Base-by-base conservation (phyloP, 2,113 vertebrate species). In the Otolemur garnettii region DNA sequence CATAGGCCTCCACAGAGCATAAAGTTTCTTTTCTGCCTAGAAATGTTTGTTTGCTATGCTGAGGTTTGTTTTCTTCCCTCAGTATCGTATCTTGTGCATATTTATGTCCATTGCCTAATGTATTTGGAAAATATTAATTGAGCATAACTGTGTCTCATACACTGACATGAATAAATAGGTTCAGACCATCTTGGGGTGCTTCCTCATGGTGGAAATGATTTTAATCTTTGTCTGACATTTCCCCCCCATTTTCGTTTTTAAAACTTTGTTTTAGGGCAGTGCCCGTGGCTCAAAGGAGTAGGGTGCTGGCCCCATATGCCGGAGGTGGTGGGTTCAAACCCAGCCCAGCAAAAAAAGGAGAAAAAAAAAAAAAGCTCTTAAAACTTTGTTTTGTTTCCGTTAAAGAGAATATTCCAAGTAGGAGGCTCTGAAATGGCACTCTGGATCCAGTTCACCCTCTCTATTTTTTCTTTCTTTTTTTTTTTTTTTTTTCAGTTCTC, bases 1-100 rank as follows among this genome's bases (percentile, higher is more conserved):
- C 55, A 50, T 42, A 45, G 35, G 38, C 10, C 35, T 64, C 13
- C 55, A 55, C 12, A 30, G 38, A 91, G 59, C 50, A 69, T 28
- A 7, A 50, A 59, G 35, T 66, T 93, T 82, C 22, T 60, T 80
- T 91, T 93, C 59, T 93, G 59, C 57, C 78, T 87, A 24, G 55
- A 93, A 85, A 35, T 30, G 62, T 62, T 71, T 90, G 9, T 68
- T 83, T 85, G 4, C 90, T 75, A 21, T 89, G 35, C 26, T 93
- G 68, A 38, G 15, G 18, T 93, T 81, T 85, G 26, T 17, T 78
- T 64, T 28, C 62, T 78, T 26, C 53, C 35, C 30, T 24, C 7
- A 66, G 21, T 26, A 64, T 71, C 21, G 42, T 79, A 35, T 35
- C 82, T 81, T 69, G 62, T 57, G 22, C 24, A n/a, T 83, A 50